phyloP scores from a whole-genome alignment of 2,888 invertebrate species.

The Eristalis pertinax region DNA sequence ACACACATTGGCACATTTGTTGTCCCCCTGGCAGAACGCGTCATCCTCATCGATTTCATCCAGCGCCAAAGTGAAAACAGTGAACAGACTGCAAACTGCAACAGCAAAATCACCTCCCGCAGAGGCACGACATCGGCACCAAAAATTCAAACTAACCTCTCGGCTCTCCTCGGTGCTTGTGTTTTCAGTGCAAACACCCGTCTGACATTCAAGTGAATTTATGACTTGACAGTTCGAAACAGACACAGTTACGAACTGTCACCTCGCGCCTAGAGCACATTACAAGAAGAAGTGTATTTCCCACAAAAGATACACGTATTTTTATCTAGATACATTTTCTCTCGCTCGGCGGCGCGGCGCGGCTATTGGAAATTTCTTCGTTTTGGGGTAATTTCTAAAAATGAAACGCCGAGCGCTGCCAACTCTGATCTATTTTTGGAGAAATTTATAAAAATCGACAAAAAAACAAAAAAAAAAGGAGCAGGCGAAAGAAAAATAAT shows the following conservation, averaged over 20 bases:
- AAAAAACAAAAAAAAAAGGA: conserved; percentile 18
- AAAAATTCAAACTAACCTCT: neutral
- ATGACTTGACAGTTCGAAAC: conserved; percentile 32
- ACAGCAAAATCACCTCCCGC: neutral
- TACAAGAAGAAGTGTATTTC: conserved; percentile 19
- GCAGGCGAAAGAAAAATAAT: conserved; percentile 34
- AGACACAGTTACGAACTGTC: neutral
- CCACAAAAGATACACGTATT: conserved; percentile 41
- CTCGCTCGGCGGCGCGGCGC: conserved; percentile 10
- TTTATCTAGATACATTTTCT: conserved; percentile 44
- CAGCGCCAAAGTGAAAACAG: neutral
- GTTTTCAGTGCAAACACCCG: conserved; percentile 39
- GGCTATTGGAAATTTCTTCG: conserved; percentile 58
- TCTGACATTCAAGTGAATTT: conserved; percentile 62
- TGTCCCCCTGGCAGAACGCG: neutral
- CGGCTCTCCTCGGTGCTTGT: neutral
- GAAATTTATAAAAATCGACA: conserved; percentile 27
- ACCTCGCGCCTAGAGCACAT: neutral
- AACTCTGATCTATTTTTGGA: conserved; percentile 68
- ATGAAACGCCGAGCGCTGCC: conserved; percentile 64
- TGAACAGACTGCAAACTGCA: neutral
- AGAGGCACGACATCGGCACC: neutral
- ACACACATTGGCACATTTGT: neutral
- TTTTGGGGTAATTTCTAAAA: conserved; percentile 71
- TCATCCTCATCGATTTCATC: neutral